Percentiles rank a stretch among this genome's conserved stretches.
These are phyloP conservation scores for Crenichthys baileyi DNA, from an alignment of 2,797 vertebrate genomes.

Conservation along the genomic window DNA sequence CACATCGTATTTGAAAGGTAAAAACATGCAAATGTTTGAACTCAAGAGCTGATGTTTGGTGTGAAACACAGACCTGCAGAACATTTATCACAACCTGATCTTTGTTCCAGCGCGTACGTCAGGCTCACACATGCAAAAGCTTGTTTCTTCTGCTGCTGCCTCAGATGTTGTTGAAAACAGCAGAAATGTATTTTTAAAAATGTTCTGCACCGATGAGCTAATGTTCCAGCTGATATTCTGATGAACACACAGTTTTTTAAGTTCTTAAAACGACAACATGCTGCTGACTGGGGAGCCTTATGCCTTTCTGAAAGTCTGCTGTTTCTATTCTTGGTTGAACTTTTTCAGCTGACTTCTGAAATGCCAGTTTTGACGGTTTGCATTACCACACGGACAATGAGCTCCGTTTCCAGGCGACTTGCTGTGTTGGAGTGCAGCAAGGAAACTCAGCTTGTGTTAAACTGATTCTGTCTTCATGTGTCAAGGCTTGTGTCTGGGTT, in stretches of 20 bases:
- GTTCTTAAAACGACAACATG: neutral
- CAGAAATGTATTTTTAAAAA: neutral
- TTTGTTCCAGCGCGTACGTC: neutral
- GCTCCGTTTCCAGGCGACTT: neutral
- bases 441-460: neutral
- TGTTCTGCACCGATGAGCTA: neutral
- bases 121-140: neutral
- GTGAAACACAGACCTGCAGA: neutral
- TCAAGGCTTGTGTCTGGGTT: slow-evolving; percentile 41
- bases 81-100: neutral
- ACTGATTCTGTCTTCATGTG: slow-evolving; percentile 15
- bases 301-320: slow-evolving; percentile 7
- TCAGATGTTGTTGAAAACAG: neutral
- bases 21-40: slow-evolving; percentile 1
- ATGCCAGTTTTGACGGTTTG: slow-evolving; percentile 4
- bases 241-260: neutral
- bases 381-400: neutral
- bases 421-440: accelerated
- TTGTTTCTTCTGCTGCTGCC: neutral
- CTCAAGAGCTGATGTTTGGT: neutral
- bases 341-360: neutral
- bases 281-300: neutral
- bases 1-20: slow-evolving; percentile 1
- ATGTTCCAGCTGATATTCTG: slow-evolving; percentile 1
- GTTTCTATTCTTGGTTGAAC: slow-evolving; percentile 9